Evolutionary conservation across 2,113 vertebrate species (phyloP), one percentile per base, ranked within the genome.

Genomic region (Cairina moschata): DNA sequence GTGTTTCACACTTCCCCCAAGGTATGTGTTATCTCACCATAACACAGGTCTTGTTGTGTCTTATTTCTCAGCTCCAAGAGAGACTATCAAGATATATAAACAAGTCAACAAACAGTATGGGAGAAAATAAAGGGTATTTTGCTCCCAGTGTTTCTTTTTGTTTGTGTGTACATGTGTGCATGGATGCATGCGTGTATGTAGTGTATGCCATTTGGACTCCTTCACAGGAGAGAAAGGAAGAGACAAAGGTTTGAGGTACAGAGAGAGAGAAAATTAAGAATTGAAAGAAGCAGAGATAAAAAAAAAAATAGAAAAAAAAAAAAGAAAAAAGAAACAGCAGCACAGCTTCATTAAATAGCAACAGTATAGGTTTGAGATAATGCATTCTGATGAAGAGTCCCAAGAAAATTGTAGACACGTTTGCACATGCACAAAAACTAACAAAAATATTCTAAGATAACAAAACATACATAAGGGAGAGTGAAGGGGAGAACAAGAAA

Each of bases 21-120:
- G 95, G 94, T 78, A 79, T 73, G 40, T 88, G 91, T 94, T 97
- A 96, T 96, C 95, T 98, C 87, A 55, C 55, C 69, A 54, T 36
- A 95, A 88, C 96, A 96, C 83, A 92, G 11, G 25, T 69, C 66
- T 72, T 88, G 87, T 91, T 0, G 2, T 69, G 89, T 81, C 96
- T 97, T 96, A 95, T 88, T 93, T 93, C 48, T 94, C 80, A 92
- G 91, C 63, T 96, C 84, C 73, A 85, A 63, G 46, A 91, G 44
- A 83, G 65, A 88, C 80, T 59, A 74, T 80, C 83, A 88, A 96
- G 92, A 93, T 71, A 86, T 89, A 95, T 91, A 95, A 96, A 95
- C 93, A 95, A 88, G 16, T 86, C 31, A 87, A 74, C 32, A 76
- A 95, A 74, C 10, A 90, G 42, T 78, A 80, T 36, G 17, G 36